These are phyloP conservation scores for Drosophila watanabei DNA, from an alignment of 1,140 invertebrate genomes.

Conservation along the genomic window DNA sequence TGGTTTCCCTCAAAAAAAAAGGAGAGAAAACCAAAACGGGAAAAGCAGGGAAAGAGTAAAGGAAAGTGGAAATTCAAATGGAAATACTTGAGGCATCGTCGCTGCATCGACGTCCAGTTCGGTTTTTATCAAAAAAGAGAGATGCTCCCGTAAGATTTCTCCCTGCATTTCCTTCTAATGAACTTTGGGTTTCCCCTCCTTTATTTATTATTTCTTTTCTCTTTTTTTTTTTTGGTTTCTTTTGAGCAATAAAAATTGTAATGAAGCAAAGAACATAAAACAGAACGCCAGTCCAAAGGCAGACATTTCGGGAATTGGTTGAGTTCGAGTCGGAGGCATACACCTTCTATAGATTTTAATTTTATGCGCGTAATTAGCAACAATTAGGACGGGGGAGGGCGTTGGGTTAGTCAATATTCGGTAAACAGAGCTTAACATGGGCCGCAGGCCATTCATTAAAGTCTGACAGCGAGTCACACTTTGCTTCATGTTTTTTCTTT, in stretches of 20 bases:
- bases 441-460: conserved; percentile 50
- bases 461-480: conserved; percentile 47
- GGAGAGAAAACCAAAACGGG: not conserved
- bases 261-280: conserved; percentile 76
- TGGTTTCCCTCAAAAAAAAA: conserved; percentile 56
- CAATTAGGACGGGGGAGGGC: conserved; percentile 60
- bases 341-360: conserved; percentile 15
- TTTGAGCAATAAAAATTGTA: conserved; percentile 72
- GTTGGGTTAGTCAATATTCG: conserved; percentile 48
- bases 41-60: conserved; percentile 31
- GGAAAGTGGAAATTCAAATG: conserved; percentile 40
- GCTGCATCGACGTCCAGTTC: conserved; percentile 38
- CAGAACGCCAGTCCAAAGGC: conserved; percentile 59
- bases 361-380: conserved; percentile 79
- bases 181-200: conserved; percentile 31
- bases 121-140: conserved; percentile 43
- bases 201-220: conserved; percentile 27
- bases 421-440: conserved; percentile 60
- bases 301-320: conserved; percentile 22
- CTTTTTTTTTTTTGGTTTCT: conserved; percentile 1
- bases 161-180: conserved; percentile 42
- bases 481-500: not conserved
- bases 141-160: conserved; percentile 43
- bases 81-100: conserved; percentile 42
- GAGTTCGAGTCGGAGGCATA: not conserved